Evolutionary conservation across 1,140 invertebrate genomes (phyloP), one percentile per base, ranked within the genome.

Genomic region (Pseudomyrmex pallidus): DNA sequence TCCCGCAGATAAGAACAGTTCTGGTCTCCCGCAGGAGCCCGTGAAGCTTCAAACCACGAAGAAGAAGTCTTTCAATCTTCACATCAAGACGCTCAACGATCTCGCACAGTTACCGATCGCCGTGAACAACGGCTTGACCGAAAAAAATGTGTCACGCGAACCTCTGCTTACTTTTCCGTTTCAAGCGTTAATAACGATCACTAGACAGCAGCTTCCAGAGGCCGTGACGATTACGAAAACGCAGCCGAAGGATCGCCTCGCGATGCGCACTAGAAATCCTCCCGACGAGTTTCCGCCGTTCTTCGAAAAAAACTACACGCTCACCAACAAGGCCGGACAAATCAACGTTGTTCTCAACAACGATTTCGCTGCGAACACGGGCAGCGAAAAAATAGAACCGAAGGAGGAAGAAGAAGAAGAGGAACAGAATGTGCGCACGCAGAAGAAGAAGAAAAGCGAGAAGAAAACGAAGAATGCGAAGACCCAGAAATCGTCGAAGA

Each of bases 131-230:
- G 78, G 63, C 1, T 52, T 74, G 4, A 62, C 10, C 1, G 25
- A 54, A 1, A 61, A 35, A n/a, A 87, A 72, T 66, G 59, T 52
- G 0, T 44, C 77, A 2, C 67, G 35, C 0, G 74, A 77, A 17
- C 90, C 92, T 0, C 7, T 93, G 7, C 87, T 94, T 1, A 91
- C 90, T 0, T 87, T 94, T 35, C 93, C 93, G 0, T 94, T 94
- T 61, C 91, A 94, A 68, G 93, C 93, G 1, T 82, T 90, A 13
- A 92, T 94, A 13, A 93, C 92, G 0, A 92, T 94, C 12, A 91
- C 90, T 0, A 35, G 35, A 35, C 83, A 89, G 46, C 89, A 92
- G 8, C 76, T 72, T 8, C 9, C 85, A 0, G 1, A 9, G 1
- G 77, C 86, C n/a, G 44, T 70, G 10, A 85, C 74, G 9, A 66